Evolutionary conservation across 1,140 invertebrate genomes (phyloP), one percentile per base, ranked within the genome.

Genomic region (Plutomurus gul): DNA sequence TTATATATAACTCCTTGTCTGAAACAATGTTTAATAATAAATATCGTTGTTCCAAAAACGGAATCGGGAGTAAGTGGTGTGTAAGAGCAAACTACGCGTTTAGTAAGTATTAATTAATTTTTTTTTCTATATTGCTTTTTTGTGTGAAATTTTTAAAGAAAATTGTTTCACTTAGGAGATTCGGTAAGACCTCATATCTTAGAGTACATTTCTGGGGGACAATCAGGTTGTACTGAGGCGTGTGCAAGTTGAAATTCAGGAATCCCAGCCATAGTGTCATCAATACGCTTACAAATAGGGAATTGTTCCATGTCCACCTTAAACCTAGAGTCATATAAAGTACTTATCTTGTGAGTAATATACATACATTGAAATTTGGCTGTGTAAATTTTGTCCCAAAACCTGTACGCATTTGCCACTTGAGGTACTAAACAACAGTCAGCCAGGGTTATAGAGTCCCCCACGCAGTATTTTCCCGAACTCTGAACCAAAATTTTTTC

Each of bases 401-500:
- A 92, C 92, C 93, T 92, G 86, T 92, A 89, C 37, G 95, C 94
- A 88, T 95, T 95, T 85, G 93, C 95, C 49, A 97, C 93, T 89
- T 99, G 97, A 70, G 97, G 96, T 49, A 98, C 93, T 25, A 99
- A 88, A 85, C 95, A 98, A 84, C 96, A 95, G 87, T 99, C 97
- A 30, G 97, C 96, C 84, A 99, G 87, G 0, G 96, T 96, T 37
- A 99, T 91, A 82, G 94, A 91, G 87, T 99, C 95, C 3, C 96
- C 97, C 2, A 98, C 93, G 86, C 95, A 96, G 85, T 96, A 99
- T 86, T 96, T 96, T 16, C 96, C 97, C 60, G 94, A 92, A 75
- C 91, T 93, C 13, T 92, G 89, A 7, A 92, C 91, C 8, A 99
- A 86, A 10, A 96, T 87, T 86, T 94, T 93, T 88, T 99, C 97